A percentile compares a stretch with the other conserved stretches of the same genome.
Evolutionary conservation across 2,888 invertebrate species (phyloP).

Genomic region (Tipula unca): DNA sequence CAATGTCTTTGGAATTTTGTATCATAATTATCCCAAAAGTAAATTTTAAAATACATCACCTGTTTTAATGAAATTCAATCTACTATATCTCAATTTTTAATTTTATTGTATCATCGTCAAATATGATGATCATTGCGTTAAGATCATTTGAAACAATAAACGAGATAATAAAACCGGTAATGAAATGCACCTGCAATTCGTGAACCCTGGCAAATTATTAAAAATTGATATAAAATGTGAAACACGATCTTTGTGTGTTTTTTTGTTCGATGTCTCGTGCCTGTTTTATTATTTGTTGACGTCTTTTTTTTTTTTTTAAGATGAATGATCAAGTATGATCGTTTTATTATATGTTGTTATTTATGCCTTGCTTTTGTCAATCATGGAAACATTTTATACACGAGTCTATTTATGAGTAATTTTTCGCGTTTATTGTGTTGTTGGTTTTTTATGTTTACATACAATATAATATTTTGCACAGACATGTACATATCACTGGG

Average conservation of each 20-base stretch:
- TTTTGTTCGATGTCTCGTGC: neutral
- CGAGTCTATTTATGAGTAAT: neutral
- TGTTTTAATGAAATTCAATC: neutral
- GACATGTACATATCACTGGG: neutral
- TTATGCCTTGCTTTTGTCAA: neutral
- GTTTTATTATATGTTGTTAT: neutral
- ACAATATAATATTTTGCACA: neutral
- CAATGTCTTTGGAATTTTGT: neutral
- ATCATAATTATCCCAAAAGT: neutral
- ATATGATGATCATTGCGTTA: neutral
- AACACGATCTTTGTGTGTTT: neutral
- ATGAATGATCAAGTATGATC: neutral
- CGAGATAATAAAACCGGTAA: neutral
- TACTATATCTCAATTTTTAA: neutral
- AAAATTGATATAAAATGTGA: neutral
- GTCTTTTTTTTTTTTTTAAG: neutral
- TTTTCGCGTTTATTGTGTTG: neutral
- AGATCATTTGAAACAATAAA: neutral
- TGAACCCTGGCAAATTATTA: neutral
- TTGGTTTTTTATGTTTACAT: neutral
- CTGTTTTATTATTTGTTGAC: neutral
- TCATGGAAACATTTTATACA: neutral
- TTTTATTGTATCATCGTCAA: neutral
- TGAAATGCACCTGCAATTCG: neutral
- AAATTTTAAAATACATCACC: neutral